phyloP scores from a whole-genome alignment of 2,797 vertebrate genomes.

The Limosa lapponica region DNA sequence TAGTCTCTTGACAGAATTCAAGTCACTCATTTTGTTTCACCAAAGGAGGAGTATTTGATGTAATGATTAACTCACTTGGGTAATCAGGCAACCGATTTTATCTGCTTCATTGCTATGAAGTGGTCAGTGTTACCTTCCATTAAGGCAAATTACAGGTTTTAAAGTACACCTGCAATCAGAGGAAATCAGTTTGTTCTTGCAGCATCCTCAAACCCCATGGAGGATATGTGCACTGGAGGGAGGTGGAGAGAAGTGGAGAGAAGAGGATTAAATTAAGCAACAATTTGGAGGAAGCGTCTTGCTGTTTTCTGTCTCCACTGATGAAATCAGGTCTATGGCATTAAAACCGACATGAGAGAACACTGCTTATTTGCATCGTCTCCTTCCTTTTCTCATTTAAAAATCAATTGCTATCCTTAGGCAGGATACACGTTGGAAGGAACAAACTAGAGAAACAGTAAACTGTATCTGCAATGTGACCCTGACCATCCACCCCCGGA shows the following conservation, averaged over 20 bases:
- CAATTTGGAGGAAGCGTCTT: slow-evolving; percentile 31
- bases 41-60: background rate
- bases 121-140: background rate
- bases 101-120: background rate
- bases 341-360: background rate
- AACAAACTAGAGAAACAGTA: background rate
- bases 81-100: background rate
- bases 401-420: background rate
- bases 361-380: background rate
- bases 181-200: background rate
- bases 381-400: slow-evolving; percentile 33
- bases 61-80: background rate
- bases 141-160: slow-evolving; percentile 13
- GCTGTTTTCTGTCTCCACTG: background rate
- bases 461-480: background rate
- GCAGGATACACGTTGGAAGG: background rate
- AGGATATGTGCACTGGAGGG: background rate
- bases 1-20: background rate
- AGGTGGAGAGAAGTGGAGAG: background rate
- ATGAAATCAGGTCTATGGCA: slow-evolving; percentile 14
- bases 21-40: background rate
- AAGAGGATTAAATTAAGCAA: slow-evolving; percentile 29
- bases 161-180: background rate
- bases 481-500: background rate
- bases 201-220: background rate